Percentiles rank a stretch among this genome's conserved stretches.
Conservation (phyloP, 2,797 vertebrate species). For the Coluber constrictor region DNA sequence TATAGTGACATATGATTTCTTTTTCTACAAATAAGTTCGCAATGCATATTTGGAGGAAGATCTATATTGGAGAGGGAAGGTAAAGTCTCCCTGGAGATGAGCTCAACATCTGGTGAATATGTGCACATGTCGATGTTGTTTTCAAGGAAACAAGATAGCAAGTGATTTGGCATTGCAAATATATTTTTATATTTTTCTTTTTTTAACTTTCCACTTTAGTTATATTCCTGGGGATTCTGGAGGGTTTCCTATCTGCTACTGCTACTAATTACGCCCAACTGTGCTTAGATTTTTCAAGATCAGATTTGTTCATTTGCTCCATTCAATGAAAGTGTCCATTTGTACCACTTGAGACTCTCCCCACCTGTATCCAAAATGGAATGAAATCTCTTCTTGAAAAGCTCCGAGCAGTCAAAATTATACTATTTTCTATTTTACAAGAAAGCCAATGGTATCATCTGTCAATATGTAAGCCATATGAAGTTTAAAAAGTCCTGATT, state of each 20-base stretch:
- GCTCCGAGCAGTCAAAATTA: neutral
- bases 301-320: neutral
- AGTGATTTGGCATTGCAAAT: neutral
- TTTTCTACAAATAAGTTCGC: neutral
- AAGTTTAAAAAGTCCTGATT: conserved; percentile 15
- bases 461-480: neutral
- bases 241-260: neutral
- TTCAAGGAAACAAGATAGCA: neutral
- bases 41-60: neutral
- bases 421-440: neutral
- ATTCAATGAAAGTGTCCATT: neutral
- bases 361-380: neutral
- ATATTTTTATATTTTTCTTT: neutral
- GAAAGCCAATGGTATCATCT: neutral
- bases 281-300: neutral
- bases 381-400: neutral
- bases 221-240: neutral
- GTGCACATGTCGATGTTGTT: neutral
- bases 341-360: neutral
- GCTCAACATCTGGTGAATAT: neutral
- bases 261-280: neutral
- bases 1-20: neutral
- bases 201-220: neutral
- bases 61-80: neutral
- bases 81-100: neutral